These are phyloP conservation scores for Leptobrachium leishanense DNA, from an alignment of 2,113 vertebrate species.

Conservation along the genomic window DNA sequence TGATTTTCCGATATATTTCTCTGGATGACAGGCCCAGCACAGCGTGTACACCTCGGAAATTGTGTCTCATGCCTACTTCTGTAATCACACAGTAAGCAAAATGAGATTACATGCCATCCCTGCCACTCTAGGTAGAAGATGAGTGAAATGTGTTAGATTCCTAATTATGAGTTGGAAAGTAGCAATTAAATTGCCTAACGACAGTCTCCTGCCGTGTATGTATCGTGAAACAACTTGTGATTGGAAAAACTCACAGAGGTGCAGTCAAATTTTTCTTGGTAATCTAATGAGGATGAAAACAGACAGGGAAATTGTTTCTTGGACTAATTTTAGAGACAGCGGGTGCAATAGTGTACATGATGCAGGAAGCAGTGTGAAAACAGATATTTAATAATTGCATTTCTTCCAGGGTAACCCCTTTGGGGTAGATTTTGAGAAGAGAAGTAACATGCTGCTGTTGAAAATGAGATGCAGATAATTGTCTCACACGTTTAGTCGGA, in stretches of 20 bases:
- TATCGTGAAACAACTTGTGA: constrained; percentile 25
- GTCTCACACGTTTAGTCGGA: constrained; percentile 21
- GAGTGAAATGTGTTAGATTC: constrained; percentile 30
- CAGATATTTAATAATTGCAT: constrained; percentile 7
- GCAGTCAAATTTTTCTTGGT: not conserved
- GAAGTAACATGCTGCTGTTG: not conserved
- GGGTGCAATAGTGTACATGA: constrained; percentile 23
- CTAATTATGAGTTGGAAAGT: constrained; percentile 36
- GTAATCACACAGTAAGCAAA: constrained; percentile 19
- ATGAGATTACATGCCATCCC: not conserved
- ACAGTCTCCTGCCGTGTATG: constrained; percentile 14
- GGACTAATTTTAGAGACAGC: constrained; percentile 40
- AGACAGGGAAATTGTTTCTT: not conserved
- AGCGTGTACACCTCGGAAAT: not conserved
- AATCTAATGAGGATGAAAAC: constrained; percentile 35
- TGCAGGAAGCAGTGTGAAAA: constrained; percentile 1
- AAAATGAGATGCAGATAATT: constrained; percentile 40
- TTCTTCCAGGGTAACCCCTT: not conserved
- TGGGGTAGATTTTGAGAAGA: not conserved
- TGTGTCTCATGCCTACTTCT: constrained; percentile 1
- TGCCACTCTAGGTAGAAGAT: constrained; percentile 9
- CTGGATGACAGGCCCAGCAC: not conserved
- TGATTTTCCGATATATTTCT: not conserved
- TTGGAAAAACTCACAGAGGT: constrained; percentile 4
- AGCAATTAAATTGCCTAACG: not conserved